These are phyloP conservation scores for Ischnura elegans DNA, from an alignment of 2,888 invertebrate genomes.

Conservation along the genomic window DNA sequence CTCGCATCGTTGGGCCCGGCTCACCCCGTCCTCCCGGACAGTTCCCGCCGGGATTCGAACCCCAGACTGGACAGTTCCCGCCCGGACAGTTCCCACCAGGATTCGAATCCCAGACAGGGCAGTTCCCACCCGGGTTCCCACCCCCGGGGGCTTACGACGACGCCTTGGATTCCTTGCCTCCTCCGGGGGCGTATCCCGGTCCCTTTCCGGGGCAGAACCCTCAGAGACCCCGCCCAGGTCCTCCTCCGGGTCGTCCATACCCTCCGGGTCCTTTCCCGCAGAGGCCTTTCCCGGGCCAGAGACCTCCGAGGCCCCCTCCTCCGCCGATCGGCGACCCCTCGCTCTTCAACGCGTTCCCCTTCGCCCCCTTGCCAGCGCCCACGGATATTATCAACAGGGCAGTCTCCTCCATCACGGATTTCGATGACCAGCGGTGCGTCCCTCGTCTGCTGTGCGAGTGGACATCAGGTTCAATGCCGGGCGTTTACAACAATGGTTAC, in stretches of 20 bases:
- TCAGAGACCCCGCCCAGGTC: background rate
- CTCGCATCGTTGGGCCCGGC: background rate
- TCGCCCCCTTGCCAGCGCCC: background rate
- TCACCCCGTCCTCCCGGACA: background rate
- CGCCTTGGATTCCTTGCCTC: background rate
- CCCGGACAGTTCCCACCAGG: constrained; percentile 7
- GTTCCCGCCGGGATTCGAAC: no score
- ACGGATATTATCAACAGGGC: constrained; percentile 76
- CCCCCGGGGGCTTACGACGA: background rate
- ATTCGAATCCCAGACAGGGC: background rate
- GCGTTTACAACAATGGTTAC: constrained; percentile 73
- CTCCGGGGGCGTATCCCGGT: background rate
- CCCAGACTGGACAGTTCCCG: background rate
- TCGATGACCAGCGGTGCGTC: constrained; percentile 90
- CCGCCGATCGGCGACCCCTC: background rate
- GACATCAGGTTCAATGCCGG: constrained; percentile 80
- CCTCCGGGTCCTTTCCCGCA: background rate
- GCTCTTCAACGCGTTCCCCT: background rate
- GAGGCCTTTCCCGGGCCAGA: constrained; percentile 7
- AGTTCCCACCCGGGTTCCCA: background rate
- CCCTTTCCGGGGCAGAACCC: constrained; percentile 14
- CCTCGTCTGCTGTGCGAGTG: constrained; percentile 89
- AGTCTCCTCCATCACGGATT: constrained; percentile 82
- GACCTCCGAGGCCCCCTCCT: constrained; percentile 24
- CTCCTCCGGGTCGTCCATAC: background rate